Percentiles rank a stretch among this genome's conserved stretches.
phyloP scores from a whole-genome alignment of 1,140 invertebrate species.

The Ectropis grisescens region DNA sequence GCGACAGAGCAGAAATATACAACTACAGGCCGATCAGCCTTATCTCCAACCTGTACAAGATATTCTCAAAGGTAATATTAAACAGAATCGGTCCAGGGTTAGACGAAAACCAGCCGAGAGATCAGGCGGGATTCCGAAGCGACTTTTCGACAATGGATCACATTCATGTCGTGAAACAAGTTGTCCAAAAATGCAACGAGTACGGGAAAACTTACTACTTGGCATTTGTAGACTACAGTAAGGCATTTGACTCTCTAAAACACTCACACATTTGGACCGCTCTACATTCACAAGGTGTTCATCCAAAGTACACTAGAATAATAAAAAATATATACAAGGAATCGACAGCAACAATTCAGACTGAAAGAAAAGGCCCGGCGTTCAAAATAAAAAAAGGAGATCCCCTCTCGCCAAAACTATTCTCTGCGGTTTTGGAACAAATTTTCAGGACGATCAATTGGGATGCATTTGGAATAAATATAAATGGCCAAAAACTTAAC shows the following conservation, averaged over 20 bases:
- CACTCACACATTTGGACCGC: slow-evolving; percentile 7
- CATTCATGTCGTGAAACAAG: slow-evolving; percentile 9
- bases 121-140: slow-evolving; percentile 21
- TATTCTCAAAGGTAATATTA: slow-evolving; percentile 15
- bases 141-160: slow-evolving; percentile 11
- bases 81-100: slow-evolving; percentile 7
- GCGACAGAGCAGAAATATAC: slow-evolving; percentile 6
- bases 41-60: slow-evolving; percentile 14
- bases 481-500: not conserved
- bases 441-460: not conserved
- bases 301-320: slow-evolving; percentile 4
- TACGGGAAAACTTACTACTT: slow-evolving; percentile 9
- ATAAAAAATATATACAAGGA: not conserved
- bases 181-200: slow-evolving; percentile 10
- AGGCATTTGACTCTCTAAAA: slow-evolving; percentile 12
- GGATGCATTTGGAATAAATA: not conserved
- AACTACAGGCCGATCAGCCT: slow-evolving; percentile 17
- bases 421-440: not conserved
- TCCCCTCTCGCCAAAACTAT: too few species aligned
- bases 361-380: slow-evolving; percentile 4
- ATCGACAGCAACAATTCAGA: not conserved
- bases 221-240: slow-evolving; percentile 13
- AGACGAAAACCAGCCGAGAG: slow-evolving; percentile 13
- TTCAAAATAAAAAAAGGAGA: slow-evolving; percentile 6
- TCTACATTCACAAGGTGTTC: slow-evolving; percentile 8